Base-by-base conservation (phyloP, 2,888 invertebrate species). In the Bombylius major region DNA sequence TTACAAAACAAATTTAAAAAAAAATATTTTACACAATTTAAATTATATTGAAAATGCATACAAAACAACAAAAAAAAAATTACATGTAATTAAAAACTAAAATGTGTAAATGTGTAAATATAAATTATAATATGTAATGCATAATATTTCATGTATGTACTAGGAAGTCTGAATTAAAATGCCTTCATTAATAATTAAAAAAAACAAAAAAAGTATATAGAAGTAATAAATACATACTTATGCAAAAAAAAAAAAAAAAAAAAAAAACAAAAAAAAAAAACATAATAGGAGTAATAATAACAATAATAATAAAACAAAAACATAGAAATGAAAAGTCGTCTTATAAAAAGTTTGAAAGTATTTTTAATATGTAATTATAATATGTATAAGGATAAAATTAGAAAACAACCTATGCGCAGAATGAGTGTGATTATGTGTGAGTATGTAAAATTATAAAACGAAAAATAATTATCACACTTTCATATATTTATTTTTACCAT, bases 161-260 rank as follows among this genome's bases (percentile, higher is more conserved):
- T 63, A 61, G 62, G 61, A 65, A 64, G 64, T 62, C 63, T 61
- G 64, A 60, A 58, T 62, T 60, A 62, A 65, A 63, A 63, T 64
- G 61, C 62, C 64, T 65, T 66, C 62, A 64, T 63, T 62, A 64
- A 57, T 60, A 62, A 61, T 58, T 57, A 63, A 62, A 51, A 54
- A 56, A 45, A 49, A 50, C 62, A 62, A 51, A 54, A 56, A 50
- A 55, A 51, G 45, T 39, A 54, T 47, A 52, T 50, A 53, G 23
- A 58, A 52, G 46, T 45, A 54, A 63, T 61, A 62, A 49, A 55
- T 23, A 23, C n/a, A n/a, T n/a, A n/a, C n/a, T n/a, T n/a, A n/a
- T 23, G 3, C 23, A 42, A 42, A 42, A 42, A 42, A 42, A 42
- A 8, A 11, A 42, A 42, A 11, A 42, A 42, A 11, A 42, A 42